Evolutionary conservation across 2,888 invertebrate genomes (phyloP).

Genomic region (Nebria brevicollis): DNA sequence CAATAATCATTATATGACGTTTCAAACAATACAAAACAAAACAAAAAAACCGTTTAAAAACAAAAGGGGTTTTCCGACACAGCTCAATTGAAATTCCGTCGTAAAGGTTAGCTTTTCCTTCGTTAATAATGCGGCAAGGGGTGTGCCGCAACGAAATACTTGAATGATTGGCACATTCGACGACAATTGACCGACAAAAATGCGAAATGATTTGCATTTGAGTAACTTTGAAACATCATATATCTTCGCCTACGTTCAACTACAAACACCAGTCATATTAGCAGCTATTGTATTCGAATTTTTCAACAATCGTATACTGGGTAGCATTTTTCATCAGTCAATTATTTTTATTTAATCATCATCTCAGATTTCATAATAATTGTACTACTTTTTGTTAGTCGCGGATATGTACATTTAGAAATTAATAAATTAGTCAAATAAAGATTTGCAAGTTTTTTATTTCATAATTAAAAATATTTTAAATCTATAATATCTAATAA

Average conservation of each 20-base stretch:
- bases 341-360: too few species aligned
- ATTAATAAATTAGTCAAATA: too few species aligned
- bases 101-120: slow-evolving; percentile 11
- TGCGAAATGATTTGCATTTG: slow-evolving; percentile 5
- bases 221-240: neutral
- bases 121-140: slow-evolving; percentile 28
- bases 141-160: slow-evolving; percentile 34
- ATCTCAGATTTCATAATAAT: too few species aligned
- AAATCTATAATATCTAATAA: neutral
- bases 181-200: neutral
- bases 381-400: too few species aligned
- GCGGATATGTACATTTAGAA: too few species aligned
- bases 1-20: neutral
- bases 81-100: neutral
- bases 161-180: slow-evolving; percentile 25
- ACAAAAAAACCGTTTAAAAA: too few species aligned
- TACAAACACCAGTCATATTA: neutral
- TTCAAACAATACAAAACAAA: neutral
- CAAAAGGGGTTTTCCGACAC: slow-evolving; percentile 27
- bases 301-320: neutral
- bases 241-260: neutral
- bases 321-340: neutral
- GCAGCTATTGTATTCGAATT: neutral
- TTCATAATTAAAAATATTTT: too few species aligned
- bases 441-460: too few species aligned